Evolutionary conservation across 2,888 invertebrate species (phyloP).

Genomic region (Andrena trimmerana): DNA sequence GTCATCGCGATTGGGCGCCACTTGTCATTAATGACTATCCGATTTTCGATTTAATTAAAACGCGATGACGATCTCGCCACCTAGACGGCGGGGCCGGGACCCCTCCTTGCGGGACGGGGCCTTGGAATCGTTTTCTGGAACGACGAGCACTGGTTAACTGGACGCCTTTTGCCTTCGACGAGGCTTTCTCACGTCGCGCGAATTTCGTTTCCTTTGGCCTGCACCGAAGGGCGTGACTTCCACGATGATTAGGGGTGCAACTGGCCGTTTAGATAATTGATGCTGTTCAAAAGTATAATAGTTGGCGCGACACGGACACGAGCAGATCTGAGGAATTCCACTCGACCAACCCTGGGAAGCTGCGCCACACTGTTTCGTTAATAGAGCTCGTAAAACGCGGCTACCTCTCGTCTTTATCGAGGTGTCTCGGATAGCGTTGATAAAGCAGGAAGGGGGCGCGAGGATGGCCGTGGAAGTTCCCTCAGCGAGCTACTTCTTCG

Average conservation of each 20-base stretch:
- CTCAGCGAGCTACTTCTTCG: slow-evolving; percentile 1
- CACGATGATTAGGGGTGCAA: neutral
- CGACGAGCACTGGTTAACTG: neutral
- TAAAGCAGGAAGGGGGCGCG: neutral
- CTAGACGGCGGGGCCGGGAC: slow-evolving; percentile 48
- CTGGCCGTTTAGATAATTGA: slow-evolving; percentile 3
- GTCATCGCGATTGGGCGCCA: slow-evolving; percentile 85
- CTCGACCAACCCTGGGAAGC: neutral
- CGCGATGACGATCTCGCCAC: slow-evolving; percentile 82
- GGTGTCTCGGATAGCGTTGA: neutral
- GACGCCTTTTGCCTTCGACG: neutral
- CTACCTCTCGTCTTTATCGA: neutral
- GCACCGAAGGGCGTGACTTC: slow-evolving; percentile 20
- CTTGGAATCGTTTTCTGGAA: slow-evolving; percentile 11
- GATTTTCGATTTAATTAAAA: slow-evolving; percentile 84
- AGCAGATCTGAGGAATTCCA: neutral
- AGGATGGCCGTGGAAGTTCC: neutral
- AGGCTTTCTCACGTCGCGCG: slow-evolving; percentile 1
- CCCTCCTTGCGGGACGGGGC: neutral
- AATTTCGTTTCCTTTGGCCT: slow-evolving; percentile 3
- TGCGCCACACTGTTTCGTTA: neutral
- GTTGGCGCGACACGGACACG: neutral
- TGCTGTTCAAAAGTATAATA: neutral
- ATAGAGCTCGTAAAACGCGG: neutral
- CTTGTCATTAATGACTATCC: slow-evolving; percentile 85